These are phyloP conservation scores for Drosophila algonquin DNA, from an alignment of 2,888 invertebrate species.

Conservation along the genomic window DNA sequence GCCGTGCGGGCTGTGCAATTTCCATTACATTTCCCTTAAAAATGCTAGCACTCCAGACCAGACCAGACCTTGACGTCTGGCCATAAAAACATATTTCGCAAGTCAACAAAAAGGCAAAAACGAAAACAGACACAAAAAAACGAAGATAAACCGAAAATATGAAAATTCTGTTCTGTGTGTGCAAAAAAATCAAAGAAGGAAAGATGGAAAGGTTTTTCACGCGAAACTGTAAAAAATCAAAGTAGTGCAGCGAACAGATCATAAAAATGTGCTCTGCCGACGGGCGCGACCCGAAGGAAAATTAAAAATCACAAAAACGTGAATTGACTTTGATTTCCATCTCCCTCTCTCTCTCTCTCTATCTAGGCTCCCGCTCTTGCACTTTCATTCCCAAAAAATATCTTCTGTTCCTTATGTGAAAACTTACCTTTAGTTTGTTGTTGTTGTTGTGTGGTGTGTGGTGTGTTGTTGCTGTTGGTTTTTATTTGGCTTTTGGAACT, in stretches of 20 bases:
- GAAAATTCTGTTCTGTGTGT: conserved; percentile 31
- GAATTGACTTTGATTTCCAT: conserved; percentile 39
- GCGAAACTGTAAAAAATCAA: conserved; percentile 76
- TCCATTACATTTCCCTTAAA: conserved; percentile 39
- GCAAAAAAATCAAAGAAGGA: conserved; percentile 46
- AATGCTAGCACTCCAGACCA: conserved; percentile 43
- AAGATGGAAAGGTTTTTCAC: conserved; percentile 57
- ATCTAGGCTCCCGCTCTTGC: conserved; percentile 1
- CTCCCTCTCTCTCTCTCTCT: not conserved
- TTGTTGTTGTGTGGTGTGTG: conserved; percentile 10
- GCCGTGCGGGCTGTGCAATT: conserved; percentile 23
- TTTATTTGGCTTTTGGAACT: conserved; percentile 25
- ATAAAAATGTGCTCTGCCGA: conserved; percentile 63
- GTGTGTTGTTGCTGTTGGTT: conserved; percentile 11
- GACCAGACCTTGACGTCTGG: conserved; percentile 67
- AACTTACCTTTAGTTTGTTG: conserved; percentile 64
- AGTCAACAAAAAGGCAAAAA: conserved; percentile 42
- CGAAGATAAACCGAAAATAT: conserved; percentile 25
- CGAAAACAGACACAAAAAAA: conserved; percentile 25
- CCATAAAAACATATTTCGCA: conserved; percentile 62
- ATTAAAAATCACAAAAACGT: conserved; percentile 25
- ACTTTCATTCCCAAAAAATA: conserved; percentile 11
- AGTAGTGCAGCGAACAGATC: conserved; percentile 70
- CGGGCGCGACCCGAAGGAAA: conserved; percentile 52
- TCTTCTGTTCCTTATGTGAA: conserved; percentile 14